Evolutionary conservation across 2,888 invertebrate genomes (phyloP).

Genomic region (Iphiclides podalirius): DNA sequence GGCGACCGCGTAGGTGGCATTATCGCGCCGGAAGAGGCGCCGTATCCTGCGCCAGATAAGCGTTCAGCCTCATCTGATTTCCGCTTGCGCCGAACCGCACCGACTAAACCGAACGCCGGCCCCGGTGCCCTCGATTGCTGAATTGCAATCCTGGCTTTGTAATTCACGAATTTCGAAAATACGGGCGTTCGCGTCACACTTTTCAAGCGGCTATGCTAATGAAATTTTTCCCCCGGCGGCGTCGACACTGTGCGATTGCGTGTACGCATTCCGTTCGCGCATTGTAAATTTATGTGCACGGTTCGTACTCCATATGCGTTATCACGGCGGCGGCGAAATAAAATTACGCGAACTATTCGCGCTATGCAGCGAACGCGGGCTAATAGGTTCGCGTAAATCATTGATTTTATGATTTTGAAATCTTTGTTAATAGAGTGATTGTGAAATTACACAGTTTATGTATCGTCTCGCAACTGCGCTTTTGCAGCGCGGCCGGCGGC

Average conservation of each 20-base stretch:
- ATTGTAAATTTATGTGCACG: constrained; percentile 62
- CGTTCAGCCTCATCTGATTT: constrained; percentile 47
- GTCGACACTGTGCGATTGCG: constrained; percentile 53
- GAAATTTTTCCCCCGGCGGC: constrained; percentile 53
- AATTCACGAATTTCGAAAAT: constrained; percentile 16
- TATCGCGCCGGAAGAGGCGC: constrained; percentile 53
- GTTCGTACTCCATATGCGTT: constrained; percentile 73
- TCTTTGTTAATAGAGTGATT: too few species aligned
- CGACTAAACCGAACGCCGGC: constrained; percentile 4
- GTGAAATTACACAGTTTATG: too few species aligned
- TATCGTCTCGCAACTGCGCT: background rate
- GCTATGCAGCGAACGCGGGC: constrained; percentile 34
- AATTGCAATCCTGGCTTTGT: too few species aligned
- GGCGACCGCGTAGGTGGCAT: constrained; percentile 43
- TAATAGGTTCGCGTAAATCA: constrained; percentile 14
- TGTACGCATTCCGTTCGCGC: constrained; percentile 56
- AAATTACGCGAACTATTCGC: constrained; percentile 55
- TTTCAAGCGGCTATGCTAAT: constrained; percentile 47
- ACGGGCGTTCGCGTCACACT: constrained; percentile 13
- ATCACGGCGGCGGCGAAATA: constrained; percentile 60
- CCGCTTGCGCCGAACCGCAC: constrained; percentile 18
- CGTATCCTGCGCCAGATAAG: constrained; percentile 52
- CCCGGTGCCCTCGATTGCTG: too few species aligned
- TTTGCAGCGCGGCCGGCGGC: background rate
- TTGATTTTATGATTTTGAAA: constrained; percentile 10